Base-by-base conservation (phyloP, 2,888 invertebrate species). In the Therioaphis trifolii region DNA sequence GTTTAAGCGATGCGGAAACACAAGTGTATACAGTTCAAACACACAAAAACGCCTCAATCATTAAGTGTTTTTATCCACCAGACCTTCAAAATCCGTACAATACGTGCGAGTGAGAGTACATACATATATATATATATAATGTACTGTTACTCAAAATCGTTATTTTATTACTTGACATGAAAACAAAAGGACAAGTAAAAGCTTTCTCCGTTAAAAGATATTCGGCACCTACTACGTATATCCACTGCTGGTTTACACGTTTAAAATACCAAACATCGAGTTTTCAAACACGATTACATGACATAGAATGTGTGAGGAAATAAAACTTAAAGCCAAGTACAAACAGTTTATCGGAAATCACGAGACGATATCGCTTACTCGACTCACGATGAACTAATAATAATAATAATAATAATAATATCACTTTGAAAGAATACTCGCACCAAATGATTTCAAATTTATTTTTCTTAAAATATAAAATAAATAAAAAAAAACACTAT, bases 161-260 rank as follows among this genome's bases (percentile, higher is more conserved):
- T 77, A 49, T 63, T 63, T 77, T 77, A 63, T 49, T 46, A 21
- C 29, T 77, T 77, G 63, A 77, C 63, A 49, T 7, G 29, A 66
- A 49, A 77, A 66, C 61, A 61, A 66, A 66, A 49, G 29, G 49
- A 77, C 63, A 66, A 29, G 77, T 77, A 77, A 77, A 77, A 77
- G 77, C 49, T 77, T 66, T 66, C 63, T 29, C 49, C 29, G 63
- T 66, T 66, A 35, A 77, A 63, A 66, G 29, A 49, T 49, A 46
- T 46, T 18, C 49, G n/a, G n/a, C 15, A 24, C 15, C 11, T 43
- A 24, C 49, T 66, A n/a, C n/a, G n/a, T n/a, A n/a, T n/a, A n/a
- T 29, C 11, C 9, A 27, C 46, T 21, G 29, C 15, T 2, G 3
- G n/a, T 49, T 66, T 77, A 63, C 58, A 49, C 11, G 63, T 63